Base-by-base conservation (phyloP, 2,113 vertebrate genomes). In the Nymphicus hollandicus region DNA sequence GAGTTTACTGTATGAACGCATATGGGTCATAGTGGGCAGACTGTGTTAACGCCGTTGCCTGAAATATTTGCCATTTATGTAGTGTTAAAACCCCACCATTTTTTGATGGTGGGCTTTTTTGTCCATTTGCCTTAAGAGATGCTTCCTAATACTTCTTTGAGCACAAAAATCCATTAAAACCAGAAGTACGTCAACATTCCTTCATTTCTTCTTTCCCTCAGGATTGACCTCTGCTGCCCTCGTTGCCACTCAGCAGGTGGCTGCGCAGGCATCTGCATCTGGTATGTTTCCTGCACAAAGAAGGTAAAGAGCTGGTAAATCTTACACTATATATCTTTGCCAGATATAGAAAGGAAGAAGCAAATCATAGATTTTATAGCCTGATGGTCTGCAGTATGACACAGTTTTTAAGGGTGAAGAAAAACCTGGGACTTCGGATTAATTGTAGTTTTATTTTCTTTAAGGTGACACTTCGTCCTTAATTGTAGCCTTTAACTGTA, bases 201-300 rank as follows among this genome's bases (percentile, higher is more conserved):
- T 94, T 68, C 46, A 23, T 95, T 96, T 97, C 61, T 93, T 96
- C 91, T 96, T 95, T 95, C 89, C 87, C 61, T 93, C 92, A 99
- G 99, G 99, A 93, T 88, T 99, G 98, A 99, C 98, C 97, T 98
- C 99, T 96, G 98, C 99, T 96, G 98, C 99, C 94, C 98, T 99
- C 88, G 99, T 99, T 96, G 98, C 99, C 95, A 98, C 98, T 98
- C 99, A 99, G 98, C 99, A 99, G 98, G 99, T 99, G 96, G 98
- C 99, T 96, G 99, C 98, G 61, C 99, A 99, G 96, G 98, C 98
- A 86, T 98, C 99, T 97, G 98, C 98, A 79, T 98, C 99, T 94
- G 99, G 99, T 98, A 98, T 96, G 98, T 98, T 98, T 97, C 98
- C 98, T 98, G 98, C 98, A 97, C 98, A 98, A 97, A 98, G 98